Conservation (phyloP, 2,113 vertebrate species). For the Gymnobelideus leadbeateri region DNA sequence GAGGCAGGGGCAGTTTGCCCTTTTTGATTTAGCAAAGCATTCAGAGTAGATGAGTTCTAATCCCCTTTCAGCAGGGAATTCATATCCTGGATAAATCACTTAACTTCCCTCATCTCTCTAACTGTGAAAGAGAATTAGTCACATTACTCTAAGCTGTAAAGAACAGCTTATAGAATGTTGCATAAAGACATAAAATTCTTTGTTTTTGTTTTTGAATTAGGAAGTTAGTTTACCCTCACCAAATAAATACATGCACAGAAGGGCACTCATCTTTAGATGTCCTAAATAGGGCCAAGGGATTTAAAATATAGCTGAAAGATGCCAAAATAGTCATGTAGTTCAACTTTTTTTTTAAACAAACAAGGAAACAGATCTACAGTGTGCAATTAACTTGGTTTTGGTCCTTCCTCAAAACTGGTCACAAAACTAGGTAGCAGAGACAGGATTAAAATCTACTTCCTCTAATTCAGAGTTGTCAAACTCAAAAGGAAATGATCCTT, state of each 20-base stretch:
- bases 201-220: background rate
- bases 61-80: slow-evolving; percentile 23
- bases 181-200: background rate
- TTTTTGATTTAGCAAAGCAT: background rate
- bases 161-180: background rate
- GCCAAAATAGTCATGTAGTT: background rate
- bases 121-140: background rate
- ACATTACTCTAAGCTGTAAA: background rate
- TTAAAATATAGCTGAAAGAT: background rate
- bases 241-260: background rate
- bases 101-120: slow-evolving; percentile 27
- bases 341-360: no score
- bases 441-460: background rate
- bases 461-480: background rate
- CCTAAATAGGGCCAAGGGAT: background rate
- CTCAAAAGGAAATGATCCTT: background rate
- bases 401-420: background rate
- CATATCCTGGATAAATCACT: slow-evolving; percentile 43
- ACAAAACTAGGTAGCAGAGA: background rate
- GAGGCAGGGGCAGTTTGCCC: slow-evolving; percentile 15
- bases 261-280: background rate
- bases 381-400: background rate
- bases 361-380: background rate
- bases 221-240: background rate
- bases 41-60: slow-evolving; percentile 37